Conservation (phyloP, 2,888 invertebrate genomes). For the Mythimna loreyi region DNA sequence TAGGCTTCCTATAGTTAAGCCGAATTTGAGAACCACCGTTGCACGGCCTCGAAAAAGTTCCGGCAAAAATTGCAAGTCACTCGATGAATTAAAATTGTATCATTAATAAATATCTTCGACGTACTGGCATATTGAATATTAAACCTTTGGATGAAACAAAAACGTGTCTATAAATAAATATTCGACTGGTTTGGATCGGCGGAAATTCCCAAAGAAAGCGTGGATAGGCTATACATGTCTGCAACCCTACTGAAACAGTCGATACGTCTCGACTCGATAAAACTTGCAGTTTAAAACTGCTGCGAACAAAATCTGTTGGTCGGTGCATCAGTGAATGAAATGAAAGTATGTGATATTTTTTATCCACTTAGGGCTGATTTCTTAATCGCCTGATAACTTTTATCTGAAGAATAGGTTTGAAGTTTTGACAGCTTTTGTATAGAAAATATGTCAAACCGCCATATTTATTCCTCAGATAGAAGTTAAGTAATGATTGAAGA, state of each 20-base stretch:
- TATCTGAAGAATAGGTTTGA: too few species aligned
- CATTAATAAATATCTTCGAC: slow-evolving; percentile 30
- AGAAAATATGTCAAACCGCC: too few species aligned
- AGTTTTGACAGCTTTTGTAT: too few species aligned
- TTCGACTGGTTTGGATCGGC: not conserved
- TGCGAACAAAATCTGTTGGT: slow-evolving; percentile 18
- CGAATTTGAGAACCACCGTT: slow-evolving; percentile 43
- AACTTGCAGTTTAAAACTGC: slow-evolving; percentile 32
- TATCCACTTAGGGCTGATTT: too few species aligned
- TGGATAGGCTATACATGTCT: too few species aligned
- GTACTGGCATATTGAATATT: slow-evolving; percentile 2
- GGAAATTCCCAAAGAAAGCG: too few species aligned
- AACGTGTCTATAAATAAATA: not conserved
- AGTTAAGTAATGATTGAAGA: too few species aligned
- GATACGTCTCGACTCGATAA: slow-evolving; percentile 41
- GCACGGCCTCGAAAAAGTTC: slow-evolving; percentile 28
- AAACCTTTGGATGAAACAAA: not conserved
- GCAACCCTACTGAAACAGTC: slow-evolving; percentile 37
- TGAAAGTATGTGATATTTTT: too few species aligned
- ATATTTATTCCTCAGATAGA: too few species aligned
- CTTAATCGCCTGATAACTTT: too few species aligned
- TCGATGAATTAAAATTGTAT: slow-evolving; percentile 48
- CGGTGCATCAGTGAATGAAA: too few species aligned
- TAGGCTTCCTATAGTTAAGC: slow-evolving; percentile 38
- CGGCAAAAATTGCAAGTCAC: slow-evolving; percentile 23